Conservation (phyloP, 2,113 vertebrate genomes). For the Sula dactylatra region DNA sequence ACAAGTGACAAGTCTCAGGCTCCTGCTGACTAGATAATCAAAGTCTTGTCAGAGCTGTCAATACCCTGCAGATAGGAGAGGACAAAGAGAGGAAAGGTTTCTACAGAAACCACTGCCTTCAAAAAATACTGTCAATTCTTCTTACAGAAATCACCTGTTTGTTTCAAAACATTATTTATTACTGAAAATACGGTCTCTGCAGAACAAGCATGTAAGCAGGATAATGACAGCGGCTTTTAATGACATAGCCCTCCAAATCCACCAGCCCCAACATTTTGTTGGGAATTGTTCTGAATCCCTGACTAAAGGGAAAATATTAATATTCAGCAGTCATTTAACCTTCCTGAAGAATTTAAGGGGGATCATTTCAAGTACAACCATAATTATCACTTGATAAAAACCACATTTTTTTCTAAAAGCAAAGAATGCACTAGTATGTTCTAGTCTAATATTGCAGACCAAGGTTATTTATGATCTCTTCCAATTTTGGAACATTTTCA, state of each 20-base stretch:
- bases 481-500: conserved; percentile 54
- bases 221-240: conserved; percentile 17
- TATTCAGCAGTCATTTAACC: conserved; percentile 45
- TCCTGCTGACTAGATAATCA: conserved; percentile 95
- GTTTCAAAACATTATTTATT: conserved; percentile 81
- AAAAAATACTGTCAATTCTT: conserved; percentile 74
- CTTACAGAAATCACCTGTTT: conserved; percentile 81
- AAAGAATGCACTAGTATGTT: conserved; percentile 16
- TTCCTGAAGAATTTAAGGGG: conserved; percentile 36
- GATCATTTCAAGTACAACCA: not conserved
- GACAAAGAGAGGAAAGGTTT: conserved; percentile 79
- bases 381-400: conserved; percentile 26
- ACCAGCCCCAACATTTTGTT: not conserved
- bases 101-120: conserved; percentile 75
- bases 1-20: conserved; percentile 90
- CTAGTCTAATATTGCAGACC: conserved; percentile 39
- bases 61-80: conserved; percentile 87
- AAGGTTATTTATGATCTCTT: conserved; percentile 58
- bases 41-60: conserved; percentile 95
- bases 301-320: conserved; percentile 40
- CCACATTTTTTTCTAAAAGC: not conserved
- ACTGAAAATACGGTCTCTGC: conserved; percentile 15
- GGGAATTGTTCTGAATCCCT: not conserved
- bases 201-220: not conserved
- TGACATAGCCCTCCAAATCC: not conserved